Conservation (phyloP, 2,113 vertebrate species). For the Mormyrus lacerda region DNA sequence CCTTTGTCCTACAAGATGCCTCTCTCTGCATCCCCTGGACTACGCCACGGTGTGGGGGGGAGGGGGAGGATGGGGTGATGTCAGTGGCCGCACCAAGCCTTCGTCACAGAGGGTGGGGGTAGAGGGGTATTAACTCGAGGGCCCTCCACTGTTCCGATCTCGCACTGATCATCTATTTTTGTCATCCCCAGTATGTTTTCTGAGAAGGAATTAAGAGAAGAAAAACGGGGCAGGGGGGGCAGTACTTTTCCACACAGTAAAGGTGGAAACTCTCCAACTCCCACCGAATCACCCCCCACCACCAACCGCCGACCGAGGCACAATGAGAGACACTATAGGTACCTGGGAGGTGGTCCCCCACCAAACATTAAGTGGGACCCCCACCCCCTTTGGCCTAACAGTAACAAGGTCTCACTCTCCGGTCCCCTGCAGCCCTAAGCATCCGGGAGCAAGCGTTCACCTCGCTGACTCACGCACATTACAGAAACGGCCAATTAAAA, state of each 20-base stretch:
- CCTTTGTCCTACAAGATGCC: neutral
- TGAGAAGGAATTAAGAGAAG: constrained; percentile 28
- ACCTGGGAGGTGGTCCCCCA: neutral
- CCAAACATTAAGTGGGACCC: neutral
- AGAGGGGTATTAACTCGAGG: constrained; percentile 17
- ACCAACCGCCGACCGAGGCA: neutral
- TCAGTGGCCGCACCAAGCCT: neutral
- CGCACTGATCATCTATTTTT: constrained; percentile 43
- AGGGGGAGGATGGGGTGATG: neutral
- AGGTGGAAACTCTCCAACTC: constrained; percentile 25
- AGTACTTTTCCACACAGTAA: constrained; percentile 47
- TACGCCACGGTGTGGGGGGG: neutral
- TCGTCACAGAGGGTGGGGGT: neutral
- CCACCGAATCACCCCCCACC: neutral
- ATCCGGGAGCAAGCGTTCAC: neutral
- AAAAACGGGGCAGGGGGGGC: constrained; percentile 25
- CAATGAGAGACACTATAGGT: neutral
- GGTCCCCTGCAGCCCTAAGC: neutral
- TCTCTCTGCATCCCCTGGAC: neutral
- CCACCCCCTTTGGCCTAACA: neutral
- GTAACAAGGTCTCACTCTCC: neutral
- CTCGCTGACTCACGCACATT: constrained; percentile 44
- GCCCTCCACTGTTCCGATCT: constrained; percentile 40
- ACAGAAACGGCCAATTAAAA: constrained; percentile 40
- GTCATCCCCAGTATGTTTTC: constrained; percentile 31